Evolutionary conservation across 2,113 vertebrate species (phyloP), one percentile per base, ranked within the genome.

Genomic region (Uropsilus gracilis): DNA sequence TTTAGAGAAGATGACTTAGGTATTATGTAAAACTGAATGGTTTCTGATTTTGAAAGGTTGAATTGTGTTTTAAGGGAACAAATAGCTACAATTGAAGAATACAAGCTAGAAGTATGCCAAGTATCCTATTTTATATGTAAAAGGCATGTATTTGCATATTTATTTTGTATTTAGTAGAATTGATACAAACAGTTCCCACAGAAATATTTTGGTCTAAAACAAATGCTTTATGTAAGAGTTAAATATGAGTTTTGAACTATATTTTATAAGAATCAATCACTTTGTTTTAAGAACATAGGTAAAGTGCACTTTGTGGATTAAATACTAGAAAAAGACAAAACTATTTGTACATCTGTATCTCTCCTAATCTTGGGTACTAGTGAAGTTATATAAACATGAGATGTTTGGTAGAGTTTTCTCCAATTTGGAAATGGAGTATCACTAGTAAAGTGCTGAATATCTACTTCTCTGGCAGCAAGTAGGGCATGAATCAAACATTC

Each of bases 171-270:
- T 57, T 76, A 53, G 22, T 77, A 73, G 20, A 94, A 59, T 16
- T 87, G 9, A 64, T 53, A 16, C 2, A 89, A 71, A 5, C 30
- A 14, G 0, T 1, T 53, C 14, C 73, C 6, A 50, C 14, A 69
- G 12, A 87, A 84, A 80, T 75, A 71, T 75, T 90, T 96, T 18
- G 39, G 13, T 34, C 24, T 69, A 90, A 57, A 90, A 57, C 16
- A 80, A 34, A 72, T 8, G 18, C 6, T 34, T 53, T 84, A 84
- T 61, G 28, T 71, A 37, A 32, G 0, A 48, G 1, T 42, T 85
- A 48, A 63, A 78, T 50, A 17, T 84, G 6, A 0, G 10, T 55
- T 77, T 66, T 55, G 34, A 14, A 28, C 1, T 57, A 11, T 22
- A 42, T 14, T 73, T 80, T 76, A 63, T 68, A 53, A 64, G 12